Conservation (phyloP, 2,888 invertebrate genomes). For the Caenorhabditis parvicauda region DNA sequence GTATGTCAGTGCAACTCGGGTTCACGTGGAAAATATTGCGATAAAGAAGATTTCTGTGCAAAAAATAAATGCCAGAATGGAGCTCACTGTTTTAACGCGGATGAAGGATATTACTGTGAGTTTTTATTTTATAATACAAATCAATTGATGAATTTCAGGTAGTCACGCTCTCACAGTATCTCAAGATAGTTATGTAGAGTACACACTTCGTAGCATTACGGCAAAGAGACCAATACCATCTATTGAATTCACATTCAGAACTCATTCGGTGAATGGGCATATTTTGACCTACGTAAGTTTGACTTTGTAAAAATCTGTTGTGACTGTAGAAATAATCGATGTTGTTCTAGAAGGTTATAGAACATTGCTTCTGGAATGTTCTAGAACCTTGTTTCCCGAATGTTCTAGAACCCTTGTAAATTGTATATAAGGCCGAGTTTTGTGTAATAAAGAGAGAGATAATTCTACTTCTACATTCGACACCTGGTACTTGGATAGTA, state of each 20-base stretch:
- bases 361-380: too few species aligned
- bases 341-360: too few species aligned
- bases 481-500: too few species aligned
- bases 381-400: too few species aligned
- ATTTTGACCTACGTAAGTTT: conserved; percentile 31
- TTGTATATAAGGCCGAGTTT: too few species aligned
- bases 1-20: conserved; percentile 49
- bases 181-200: conserved; percentile 28
- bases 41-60: conserved; percentile 46
- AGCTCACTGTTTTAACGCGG: conserved; percentile 40
- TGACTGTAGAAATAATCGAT: too few species aligned
- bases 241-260: conserved; percentile 27
- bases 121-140: not conserved
- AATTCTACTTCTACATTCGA: too few species aligned
- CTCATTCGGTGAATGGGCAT: conserved; percentile 36
- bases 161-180: conserved; percentile 40
- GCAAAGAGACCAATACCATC: conserved; percentile 2
- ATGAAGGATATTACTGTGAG: conserved; percentile 50
- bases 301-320: not conserved
- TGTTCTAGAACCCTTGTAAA: too few species aligned
- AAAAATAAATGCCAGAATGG: conserved; percentile 39
- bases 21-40: conserved; percentile 41
- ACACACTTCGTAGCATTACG: conserved; percentile 13
- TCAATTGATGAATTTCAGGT: conserved; percentile 15
- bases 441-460: too few species aligned